Evolutionary conservation across 2,888 invertebrate species (phyloP).

Genomic region (Xanthostigma xanthostigma): DNA sequence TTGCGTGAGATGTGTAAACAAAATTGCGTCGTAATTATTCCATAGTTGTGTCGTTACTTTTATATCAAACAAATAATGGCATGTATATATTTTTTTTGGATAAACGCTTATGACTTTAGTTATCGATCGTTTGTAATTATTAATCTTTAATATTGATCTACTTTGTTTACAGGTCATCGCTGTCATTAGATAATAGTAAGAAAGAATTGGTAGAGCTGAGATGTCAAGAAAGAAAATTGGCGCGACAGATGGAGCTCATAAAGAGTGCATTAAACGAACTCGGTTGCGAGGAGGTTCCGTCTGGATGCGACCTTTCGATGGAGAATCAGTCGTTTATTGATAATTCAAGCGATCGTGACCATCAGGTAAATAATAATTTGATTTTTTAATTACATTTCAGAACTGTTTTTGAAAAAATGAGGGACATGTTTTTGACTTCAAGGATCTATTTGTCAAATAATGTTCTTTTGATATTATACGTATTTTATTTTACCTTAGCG

Average conservation of each 20-base stretch:
- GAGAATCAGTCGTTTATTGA: slow-evolving; percentile 48
- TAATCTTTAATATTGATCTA: neutral
- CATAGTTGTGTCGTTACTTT: too few species aligned
- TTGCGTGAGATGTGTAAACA: too few species aligned
- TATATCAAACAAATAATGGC: too few species aligned
- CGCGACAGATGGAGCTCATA: slow-evolving; percentile 69
- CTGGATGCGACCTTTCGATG: slow-evolving; percentile 59
- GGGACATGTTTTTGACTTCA: too few species aligned
- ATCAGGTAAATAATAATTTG: slow-evolving; percentile 35
- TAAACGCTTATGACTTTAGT: too few species aligned
- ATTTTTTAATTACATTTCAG: neutral
- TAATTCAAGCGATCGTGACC: slow-evolving; percentile 47
- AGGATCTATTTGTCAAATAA: too few species aligned
- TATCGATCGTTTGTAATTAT: neutral
- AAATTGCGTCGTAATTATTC: too few species aligned
- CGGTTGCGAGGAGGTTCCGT: slow-evolving; percentile 76
- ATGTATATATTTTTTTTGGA: too few species aligned
- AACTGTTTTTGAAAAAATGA: too few species aligned
- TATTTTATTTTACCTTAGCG: too few species aligned
- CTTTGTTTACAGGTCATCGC: slow-evolving; percentile 1
- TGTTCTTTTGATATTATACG: too few species aligned
- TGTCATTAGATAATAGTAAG: slow-evolving; percentile 20
- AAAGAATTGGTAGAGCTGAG: slow-evolving; percentile 67
- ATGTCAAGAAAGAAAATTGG: slow-evolving; percentile 71
- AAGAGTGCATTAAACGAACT: slow-evolving; percentile 71